Evolutionary conservation across 2,797 vertebrate species (phyloP), one percentile per base, ranked within the genome.

Genomic region (Orestias chungarensis): DNA sequence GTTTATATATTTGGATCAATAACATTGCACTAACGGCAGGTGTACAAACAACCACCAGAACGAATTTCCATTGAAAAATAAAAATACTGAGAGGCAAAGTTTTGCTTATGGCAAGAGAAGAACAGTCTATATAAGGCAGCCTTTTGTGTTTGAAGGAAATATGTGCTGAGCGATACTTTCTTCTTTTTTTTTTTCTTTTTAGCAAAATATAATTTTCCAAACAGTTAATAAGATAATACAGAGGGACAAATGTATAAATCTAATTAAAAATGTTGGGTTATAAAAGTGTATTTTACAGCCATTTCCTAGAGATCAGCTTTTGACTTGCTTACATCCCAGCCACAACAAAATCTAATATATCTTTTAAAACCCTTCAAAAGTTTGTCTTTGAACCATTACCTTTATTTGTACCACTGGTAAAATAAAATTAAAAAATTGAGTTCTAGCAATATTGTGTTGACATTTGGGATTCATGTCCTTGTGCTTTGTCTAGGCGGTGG

Each of bases 401-500:
- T 78, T 27, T 33, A 25, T 59, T 67, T 25, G 5, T 12, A 59
- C 68, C 49, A 67, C 42, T 49, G 46, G n/a, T n/a, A n/a, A n/a
- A n/a, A n/a, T n/a, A n/a, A n/a, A n/a, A n/a, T n/a, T n/a, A 43
- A 74, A 54, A 80, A 80, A 82, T 6, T 81, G 49, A 79, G 73
- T 69, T 4, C 61, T 42, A 49, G 46, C 61, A 64, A 78, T 72
- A 46, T 33, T 68, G 69, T 74, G 70, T 54, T 85, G 80, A 78
- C 70, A 73, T 85, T 71, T 86, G 50, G 78, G 61, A 71, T 42
- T 75, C 23, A 54, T 44, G 23, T 25, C 67, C 64, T 80, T 55
- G 59, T 74, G 70, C 70, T 73, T 78, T 81, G 78, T 79, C 62
- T 0, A 2, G 43, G 73, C 74, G 71, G 73, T 59, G 64, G 70